phyloP scores from a whole-genome alignment of 2,113 vertebrate genomes.

The Chroicocephalus ridibundus region DNA sequence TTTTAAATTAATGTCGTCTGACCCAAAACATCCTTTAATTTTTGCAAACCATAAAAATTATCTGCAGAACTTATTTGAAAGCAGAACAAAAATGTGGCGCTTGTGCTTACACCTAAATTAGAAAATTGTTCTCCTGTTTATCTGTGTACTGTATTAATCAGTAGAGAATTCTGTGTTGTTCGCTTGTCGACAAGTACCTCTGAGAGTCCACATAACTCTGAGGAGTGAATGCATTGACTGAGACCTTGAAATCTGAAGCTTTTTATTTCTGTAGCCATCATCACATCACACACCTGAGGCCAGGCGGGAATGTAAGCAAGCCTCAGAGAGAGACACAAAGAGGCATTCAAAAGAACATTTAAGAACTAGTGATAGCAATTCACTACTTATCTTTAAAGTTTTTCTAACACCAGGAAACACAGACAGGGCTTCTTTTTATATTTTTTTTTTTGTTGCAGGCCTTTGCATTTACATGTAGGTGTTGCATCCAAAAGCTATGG shows the following conservation, averaged over 20 bases:
- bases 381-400: background rate
- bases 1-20: background rate
- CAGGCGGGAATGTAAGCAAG: background rate
- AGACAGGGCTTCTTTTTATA: background rate
- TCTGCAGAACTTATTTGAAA: background rate
- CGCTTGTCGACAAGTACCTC: background rate
- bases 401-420: background rate
- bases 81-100: background rate
- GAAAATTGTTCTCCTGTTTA: background rate
- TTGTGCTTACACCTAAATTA: background rate
- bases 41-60: background rate
- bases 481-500: background rate
- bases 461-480: background rate
- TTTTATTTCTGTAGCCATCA: background rate
- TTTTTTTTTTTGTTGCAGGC: background rate
- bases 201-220: background rate
- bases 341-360: background rate
- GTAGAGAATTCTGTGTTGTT: background rate
- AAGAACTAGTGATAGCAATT: background rate
- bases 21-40: background rate
- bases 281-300: background rate
- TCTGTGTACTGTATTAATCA: background rate
- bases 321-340: background rate
- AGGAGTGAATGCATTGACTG: background rate
- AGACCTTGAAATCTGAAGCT: background rate